A percentile compares a stretch with the other conserved stretches of the same genome.
Conservation (phyloP, 2,113 vertebrate genomes). For the Rattus rattus region DNA sequence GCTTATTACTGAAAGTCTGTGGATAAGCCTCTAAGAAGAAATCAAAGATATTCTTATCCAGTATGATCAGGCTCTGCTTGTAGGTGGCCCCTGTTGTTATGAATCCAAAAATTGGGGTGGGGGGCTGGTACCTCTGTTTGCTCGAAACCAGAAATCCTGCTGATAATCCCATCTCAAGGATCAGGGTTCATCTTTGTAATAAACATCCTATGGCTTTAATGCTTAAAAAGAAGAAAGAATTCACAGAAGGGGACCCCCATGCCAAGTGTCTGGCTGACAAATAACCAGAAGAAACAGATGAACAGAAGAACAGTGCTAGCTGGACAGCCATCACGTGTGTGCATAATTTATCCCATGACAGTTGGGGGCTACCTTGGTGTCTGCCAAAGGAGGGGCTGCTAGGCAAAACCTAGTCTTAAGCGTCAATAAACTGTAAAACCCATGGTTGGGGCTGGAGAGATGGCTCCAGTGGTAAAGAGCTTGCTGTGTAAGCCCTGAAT, state of each 20-base stretch:
- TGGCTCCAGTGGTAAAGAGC: neutral
- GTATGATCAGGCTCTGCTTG: neutral
- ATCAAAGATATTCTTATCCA: neutral
- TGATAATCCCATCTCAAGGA: neutral
- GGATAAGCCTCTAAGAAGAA: neutral
- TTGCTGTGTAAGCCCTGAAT: neutral
- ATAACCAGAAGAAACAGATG: neutral
- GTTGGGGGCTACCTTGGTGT: neutral
- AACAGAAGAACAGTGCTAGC: neutral
- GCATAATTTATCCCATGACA: too few relatives aligned
- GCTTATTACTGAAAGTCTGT: neutral
- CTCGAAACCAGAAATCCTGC: neutral
- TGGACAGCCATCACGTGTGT: accelerated
- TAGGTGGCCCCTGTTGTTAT: neutral
- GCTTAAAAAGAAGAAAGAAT: neutral
- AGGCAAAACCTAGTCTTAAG: neutral
- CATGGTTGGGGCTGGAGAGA: neutral
- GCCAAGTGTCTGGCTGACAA: neutral
- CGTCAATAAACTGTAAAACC: neutral
- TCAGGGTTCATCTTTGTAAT: neutral
- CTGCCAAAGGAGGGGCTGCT: neutral
- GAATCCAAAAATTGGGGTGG: neutral
- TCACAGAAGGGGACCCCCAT: neutral
- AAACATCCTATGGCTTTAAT: neutral
- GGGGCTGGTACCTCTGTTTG: neutral